These are phyloP conservation scores for Arctocebus calabarensis DNA, from an alignment of 2,797 vertebrate species.

Conservation along the genomic window DNA sequence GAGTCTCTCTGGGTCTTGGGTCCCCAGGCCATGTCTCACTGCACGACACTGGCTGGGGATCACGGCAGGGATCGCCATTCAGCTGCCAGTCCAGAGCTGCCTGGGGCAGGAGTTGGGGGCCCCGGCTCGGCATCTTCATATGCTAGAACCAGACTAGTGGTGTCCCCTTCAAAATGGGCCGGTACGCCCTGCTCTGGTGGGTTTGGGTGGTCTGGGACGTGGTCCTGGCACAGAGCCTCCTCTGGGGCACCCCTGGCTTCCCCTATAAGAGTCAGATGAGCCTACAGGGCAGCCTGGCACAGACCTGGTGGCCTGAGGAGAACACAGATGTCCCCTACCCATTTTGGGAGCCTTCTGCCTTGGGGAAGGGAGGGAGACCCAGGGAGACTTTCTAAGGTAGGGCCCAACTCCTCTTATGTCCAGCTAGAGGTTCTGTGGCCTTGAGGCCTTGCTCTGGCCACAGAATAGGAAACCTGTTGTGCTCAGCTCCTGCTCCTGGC, in stretches of 20 bases:
- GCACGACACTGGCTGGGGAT: not conserved
- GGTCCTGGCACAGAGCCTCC: not conserved
- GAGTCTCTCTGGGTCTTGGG: not conserved
- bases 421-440: not conserved
- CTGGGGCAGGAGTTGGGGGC: too few species aligned
- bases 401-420: not conserved
- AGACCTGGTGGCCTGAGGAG: not conserved
- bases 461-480: not conserved
- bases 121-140: not conserved
- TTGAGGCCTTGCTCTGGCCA: not conserved
- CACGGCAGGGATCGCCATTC: not conserved
- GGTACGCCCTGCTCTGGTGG: fast-evolving
- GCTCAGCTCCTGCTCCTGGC: not conserved
- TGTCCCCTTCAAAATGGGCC: not conserved
- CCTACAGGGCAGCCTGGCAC: not conserved
- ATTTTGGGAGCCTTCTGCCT: not conserved
- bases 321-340: too few species aligned
- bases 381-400: not conserved
- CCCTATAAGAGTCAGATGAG: not conserved
- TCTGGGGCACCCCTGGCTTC: not conserved
- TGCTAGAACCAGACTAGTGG: not conserved
- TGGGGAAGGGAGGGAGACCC: not conserved
- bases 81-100: not conserved
- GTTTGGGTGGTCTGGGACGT: not conserved
- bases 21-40: not conserved